Evolutionary conservation across 2,888 invertebrate genomes (phyloP), one percentile per base, ranked within the genome.

Genomic region (Carabus problematicus): DNA sequence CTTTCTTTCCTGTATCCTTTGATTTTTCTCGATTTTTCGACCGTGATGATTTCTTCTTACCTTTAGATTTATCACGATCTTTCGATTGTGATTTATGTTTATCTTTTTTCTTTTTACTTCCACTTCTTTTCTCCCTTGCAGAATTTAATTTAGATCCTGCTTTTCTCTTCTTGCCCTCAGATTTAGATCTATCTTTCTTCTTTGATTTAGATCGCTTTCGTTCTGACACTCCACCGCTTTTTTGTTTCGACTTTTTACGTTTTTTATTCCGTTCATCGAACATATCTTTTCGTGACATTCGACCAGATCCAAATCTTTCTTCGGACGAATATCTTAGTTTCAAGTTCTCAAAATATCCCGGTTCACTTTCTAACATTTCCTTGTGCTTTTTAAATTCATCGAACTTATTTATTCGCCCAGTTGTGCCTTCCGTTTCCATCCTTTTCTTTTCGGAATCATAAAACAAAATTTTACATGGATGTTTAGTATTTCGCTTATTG

Each of bases 301-400:
- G 52, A 18, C 91, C 90, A 45, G 82, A 78, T 0, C 82, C 84
- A 18, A 12, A 3, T 52, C 12, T 4, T 29, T 56, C 56, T 2
- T 56, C 29, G 16, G 29, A 12, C 1, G 39, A 8, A 8, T 39
- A 1, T 39, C 11, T 12, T 29, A 39, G 8, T 56, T 11, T 40
- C 49, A 66, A 18, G 14, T 39, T 43, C 9, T 45, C 39, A 14
- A 64, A 56, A 16, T 64, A 64, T 11, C 56, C 29, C 3, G 43
- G 43, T 1, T 18, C 19, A 12, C 9, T 49, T 49, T 42, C 39
- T 11, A 66, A 58, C 40, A 59, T 7, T 12, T 67, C 54, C 8
- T 11, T 47, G 19, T 19, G 29, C 11, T 9, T n/a, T 9, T 16
- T 66, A 14, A 66, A 64, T 8, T 11, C 12, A 8, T 58, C 54